Base-by-base conservation (phyloP, 2,113 vertebrate genomes). In the Oreocharis arfaki region DNA sequence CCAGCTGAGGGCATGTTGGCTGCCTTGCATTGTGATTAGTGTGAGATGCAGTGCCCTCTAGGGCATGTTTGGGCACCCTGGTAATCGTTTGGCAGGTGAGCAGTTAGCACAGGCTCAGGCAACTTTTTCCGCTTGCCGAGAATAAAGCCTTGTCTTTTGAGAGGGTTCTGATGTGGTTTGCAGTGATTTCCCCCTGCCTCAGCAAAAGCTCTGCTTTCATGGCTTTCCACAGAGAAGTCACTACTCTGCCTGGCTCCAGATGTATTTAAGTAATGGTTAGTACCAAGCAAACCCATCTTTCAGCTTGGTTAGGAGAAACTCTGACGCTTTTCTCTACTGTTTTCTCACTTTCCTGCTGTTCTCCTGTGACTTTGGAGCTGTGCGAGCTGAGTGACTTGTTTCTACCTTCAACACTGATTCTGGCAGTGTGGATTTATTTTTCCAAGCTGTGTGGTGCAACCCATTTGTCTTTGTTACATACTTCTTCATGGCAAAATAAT, bases 81-180 rank as follows among this genome's bases (percentile, higher is more conserved):
- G 55, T 84, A 87, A 75, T 90, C 2, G 0, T 56, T 90, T 92
- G 80, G 77, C 93, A 89, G 88, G 92, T 94, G 71, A 93, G 73
- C 79, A 57, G 87, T 81, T 78, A 96, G 90, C 60, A 77, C 82
- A 96, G 89, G 91, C 93, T 95, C 60, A 33, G 88, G 69, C 95
- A 77, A 10, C 83, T 84, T 91, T 85, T 96, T 83, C 78, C 3
- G 0, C 74, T 94, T 83, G 67, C 90, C 21, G 49, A 65, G 69
- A 84, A 65, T 70, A 71, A 95, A 93, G 47, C 27, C 39, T 67
- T 67, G 52, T 46, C 73, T 93, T 85, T 39, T 59, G 71, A 42
- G 61, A 53, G 63, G 22, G 69, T 84, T 94, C 83, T 94, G 84
- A 80, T 95, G 94, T 91, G 90, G 87, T 94, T 95, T 90, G 11